phyloP scores from a whole-genome alignment of 2,113 vertebrate genomes.

The Piprites chloris region DNA sequence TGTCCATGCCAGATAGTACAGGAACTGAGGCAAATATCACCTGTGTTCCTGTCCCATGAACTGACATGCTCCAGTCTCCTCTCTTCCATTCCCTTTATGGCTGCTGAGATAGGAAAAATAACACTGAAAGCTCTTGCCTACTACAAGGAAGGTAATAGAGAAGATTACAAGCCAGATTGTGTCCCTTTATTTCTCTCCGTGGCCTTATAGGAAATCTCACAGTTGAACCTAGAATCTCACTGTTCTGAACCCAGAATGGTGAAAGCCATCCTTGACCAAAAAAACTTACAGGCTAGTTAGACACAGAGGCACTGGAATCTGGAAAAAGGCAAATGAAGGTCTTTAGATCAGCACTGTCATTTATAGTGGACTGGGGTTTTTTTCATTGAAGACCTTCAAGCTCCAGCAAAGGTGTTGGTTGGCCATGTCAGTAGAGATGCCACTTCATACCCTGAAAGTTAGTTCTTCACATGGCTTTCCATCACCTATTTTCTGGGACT shows the following conservation, averaged over 20 bases:
- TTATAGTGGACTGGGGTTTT: not conserved
- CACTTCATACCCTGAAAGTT: not conserved
- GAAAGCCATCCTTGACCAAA: not conserved
- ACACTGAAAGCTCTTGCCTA: not conserved
- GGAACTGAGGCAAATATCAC: too few species aligned
- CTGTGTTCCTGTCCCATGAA: too few species aligned
- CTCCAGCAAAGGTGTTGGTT: not conserved
- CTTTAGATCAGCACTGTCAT: not conserved
- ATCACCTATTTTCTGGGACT: not conserved
- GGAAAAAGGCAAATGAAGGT: not conserved
- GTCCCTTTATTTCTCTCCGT: not conserved
- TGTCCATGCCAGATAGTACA: too few species aligned
- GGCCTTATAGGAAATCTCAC: not conserved
- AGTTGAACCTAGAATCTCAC: not conserved
- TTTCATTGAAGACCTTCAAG: not conserved
- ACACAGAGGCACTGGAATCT: not conserved
- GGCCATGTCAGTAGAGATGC: not conserved
- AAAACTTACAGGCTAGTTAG: not conserved
- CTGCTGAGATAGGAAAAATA: not conserved
- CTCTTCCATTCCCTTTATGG: not conserved
- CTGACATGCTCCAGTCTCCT: not conserved
- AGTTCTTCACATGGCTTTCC: not conserved
- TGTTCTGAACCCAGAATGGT: not conserved
- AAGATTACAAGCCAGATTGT: not conserved
- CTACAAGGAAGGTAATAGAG: not conserved